Conservation (phyloP, 2,113 vertebrate species). For the Bombycilla garrulus region DNA sequence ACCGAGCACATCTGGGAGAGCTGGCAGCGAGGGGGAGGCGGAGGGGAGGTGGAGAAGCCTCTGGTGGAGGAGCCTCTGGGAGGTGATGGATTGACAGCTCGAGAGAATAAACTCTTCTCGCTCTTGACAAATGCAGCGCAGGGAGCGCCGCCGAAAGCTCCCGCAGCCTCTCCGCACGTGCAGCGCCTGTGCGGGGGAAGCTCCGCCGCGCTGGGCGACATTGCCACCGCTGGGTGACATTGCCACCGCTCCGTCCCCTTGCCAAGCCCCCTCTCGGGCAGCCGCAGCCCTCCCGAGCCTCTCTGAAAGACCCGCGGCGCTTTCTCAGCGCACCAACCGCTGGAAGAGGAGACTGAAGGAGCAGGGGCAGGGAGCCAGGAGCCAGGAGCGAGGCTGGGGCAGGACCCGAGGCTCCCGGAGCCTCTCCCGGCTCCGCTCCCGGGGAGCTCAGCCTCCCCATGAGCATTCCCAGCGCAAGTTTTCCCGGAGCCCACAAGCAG, state of each 20-base stretch:
- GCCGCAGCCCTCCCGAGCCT: background rate
- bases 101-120: slow-evolving; percentile 24
- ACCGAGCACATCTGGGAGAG: background rate
- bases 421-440: rapidly evolving
- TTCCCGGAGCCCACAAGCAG: rapidly evolving
- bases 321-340: rapidly evolving
- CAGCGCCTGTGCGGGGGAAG: background rate
- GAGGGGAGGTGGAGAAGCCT: slow-evolving; percentile 11
- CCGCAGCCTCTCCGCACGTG: background rate
- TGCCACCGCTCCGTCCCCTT: background rate
- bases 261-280: background rate
- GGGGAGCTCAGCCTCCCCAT: rapidly evolving
- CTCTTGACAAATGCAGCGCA: background rate
- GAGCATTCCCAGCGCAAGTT: background rate
- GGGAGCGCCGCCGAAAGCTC: background rate
- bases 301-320: background rate
- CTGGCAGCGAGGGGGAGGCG: background rate
- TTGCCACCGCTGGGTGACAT: background rate
- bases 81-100: slow-evolving; percentile 57
- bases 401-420: background rate
- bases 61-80: background rate
- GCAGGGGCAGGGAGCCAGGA: background rate
- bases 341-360: background rate
- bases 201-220: background rate
- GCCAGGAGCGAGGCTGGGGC: background rate